Percentiles rank a stretch among this genome's conserved stretches.
Conservation (phyloP, 2,888 invertebrate species). For the Stratiomys singularior region DNA sequence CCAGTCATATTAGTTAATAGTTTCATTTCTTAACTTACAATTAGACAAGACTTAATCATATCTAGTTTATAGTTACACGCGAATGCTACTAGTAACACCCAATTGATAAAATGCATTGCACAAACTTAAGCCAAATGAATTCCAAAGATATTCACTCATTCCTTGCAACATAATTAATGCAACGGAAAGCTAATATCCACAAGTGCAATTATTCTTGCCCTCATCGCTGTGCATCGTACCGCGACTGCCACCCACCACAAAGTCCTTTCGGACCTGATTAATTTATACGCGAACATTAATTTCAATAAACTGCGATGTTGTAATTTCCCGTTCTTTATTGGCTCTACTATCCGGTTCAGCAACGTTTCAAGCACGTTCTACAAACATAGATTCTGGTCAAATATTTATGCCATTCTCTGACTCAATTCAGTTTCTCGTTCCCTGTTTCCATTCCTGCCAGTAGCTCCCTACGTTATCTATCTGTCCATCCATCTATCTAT, state of each 20-base stretch:
- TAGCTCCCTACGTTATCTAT: too few relatives aligned
- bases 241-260: neutral
- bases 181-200: neutral
- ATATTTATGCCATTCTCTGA: conserved; percentile 39
- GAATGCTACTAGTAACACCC: neutral
- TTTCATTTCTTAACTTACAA: too few relatives aligned
- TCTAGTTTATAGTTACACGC: neutral
- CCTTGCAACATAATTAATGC: neutral
- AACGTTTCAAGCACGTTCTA: conserved; percentile 36
- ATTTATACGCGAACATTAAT: conserved; percentile 46
- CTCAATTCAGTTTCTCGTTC: neutral
- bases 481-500: too few relatives aligned
- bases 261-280: conserved; percentile 29
- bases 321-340: conserved; percentile 51
- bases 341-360: conserved; percentile 47
- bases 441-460: neutral
- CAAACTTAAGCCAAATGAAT: neutral
- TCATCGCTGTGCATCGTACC: conserved; percentile 22
- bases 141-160: neutral
- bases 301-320: conserved; percentile 51
- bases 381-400: conserved; percentile 42
- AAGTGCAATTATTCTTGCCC: neutral
- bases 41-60: too few relatives aligned
- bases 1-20: too few relatives aligned
- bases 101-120: neutral